Evolutionary conservation across 2,797 vertebrate genomes (phyloP), one percentile per base, ranked within the genome.

Genomic region (Sebastes taczanowskii): DNA sequence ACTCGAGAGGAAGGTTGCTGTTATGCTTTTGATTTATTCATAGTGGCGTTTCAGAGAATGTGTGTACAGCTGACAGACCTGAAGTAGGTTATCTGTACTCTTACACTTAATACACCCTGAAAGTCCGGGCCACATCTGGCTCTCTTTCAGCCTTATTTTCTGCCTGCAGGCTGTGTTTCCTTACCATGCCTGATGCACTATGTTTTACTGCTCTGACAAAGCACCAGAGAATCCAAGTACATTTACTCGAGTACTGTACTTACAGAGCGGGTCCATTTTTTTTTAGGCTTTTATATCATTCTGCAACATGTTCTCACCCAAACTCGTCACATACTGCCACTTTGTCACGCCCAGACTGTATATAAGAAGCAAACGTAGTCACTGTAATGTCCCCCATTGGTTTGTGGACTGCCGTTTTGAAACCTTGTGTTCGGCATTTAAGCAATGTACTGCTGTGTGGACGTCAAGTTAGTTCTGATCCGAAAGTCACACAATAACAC

Each of bases 111-210:
- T 82, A 80, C 85, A 89, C 68, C 78, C 78, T 89, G 91, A 92
- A 90, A 71, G 85, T 88, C 85, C 11, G n/a, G 83, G 90, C 1
- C 91, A 80, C 93, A 94, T 92, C 92, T 94, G 91, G 86, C 81
- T 89, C 58, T 75, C 62, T 64, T 81, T 87, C 85, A 88, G 85
- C 81, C 82, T 85, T 78, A 53, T 30, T 86, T 92, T 65, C 77
- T 78, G 62, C 88, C 90, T 86, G 71, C 30, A 74, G 89, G 91
- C 89, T 88, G 71, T 78, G 72, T 81, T 88, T 90, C 62, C 77
- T 84, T 78, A 85, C 86, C 76, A 71, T 63, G 64, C 82, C 72
- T 82, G 56, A 61, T 79, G 78, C 86, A 68, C 77, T 59, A 27
- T 70, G 78, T 87, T 84, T 77, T 79, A 77, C 71, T 66, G 71